Conservation (phyloP, 2,888 invertebrate genomes). For the Phalera bucephala region DNA sequence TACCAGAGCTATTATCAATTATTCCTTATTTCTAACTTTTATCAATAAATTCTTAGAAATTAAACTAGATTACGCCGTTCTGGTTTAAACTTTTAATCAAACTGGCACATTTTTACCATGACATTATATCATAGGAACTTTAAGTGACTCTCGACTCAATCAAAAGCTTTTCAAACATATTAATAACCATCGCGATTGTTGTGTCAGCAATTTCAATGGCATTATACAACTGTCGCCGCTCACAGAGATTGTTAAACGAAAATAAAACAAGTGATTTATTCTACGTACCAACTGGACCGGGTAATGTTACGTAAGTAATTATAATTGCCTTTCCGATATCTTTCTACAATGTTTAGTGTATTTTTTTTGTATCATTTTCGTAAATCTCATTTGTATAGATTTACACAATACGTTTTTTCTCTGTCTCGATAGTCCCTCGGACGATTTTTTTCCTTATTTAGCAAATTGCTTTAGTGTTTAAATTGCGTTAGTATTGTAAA, state of each 20-base stretch:
- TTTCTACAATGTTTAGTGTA: conserved; percentile 20
- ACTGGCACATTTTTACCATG: no score
- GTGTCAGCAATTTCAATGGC: conserved; percentile 4
- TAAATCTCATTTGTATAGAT: conserved; percentile 32
- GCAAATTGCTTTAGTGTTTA: conserved; percentile 13
- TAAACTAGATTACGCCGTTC: no score
- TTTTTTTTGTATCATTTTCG: conserved; percentile 24
- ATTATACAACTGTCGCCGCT: conserved; percentile 6
- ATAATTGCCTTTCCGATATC: conserved; percentile 30
- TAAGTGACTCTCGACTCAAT: no score
- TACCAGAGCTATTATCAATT: no score
- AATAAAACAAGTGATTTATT: conserved; percentile 16
- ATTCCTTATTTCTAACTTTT: no score
- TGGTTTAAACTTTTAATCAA: no score
- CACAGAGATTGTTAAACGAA: conserved; percentile 6
- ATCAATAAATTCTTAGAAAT: no score
- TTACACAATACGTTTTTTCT: conserved; percentile 36
- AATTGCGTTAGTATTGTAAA: conserved; percentile 28
- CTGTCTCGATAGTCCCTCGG: conserved; percentile 8
- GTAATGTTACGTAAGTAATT: conserved; percentile 25
- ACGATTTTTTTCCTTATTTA: conserved; percentile 19
- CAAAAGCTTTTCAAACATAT: no score
- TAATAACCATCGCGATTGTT: background rate
- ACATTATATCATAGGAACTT: no score
- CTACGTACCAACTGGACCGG: conserved; percentile 21